phyloP scores from a whole-genome alignment of 2,113 vertebrate species.

The Barnardius zonarius region DNA sequence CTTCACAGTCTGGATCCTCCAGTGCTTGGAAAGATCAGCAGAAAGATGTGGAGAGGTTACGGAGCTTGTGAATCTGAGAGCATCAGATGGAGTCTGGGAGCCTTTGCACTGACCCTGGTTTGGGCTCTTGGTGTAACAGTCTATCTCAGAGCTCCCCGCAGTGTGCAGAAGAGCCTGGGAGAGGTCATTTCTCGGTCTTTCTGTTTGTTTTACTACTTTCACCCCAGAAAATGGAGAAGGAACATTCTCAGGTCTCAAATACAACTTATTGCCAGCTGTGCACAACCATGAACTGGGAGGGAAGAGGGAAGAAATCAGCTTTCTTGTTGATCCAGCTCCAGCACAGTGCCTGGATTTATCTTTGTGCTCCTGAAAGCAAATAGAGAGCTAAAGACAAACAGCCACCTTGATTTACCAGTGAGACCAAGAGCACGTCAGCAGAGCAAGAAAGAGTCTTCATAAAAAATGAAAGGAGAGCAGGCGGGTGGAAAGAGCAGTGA shows the following conservation, averaged over 20 bases:
- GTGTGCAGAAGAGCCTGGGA: background rate
- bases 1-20: background rate
- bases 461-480: constrained; percentile 57
- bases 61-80: background rate
- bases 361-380: background rate
- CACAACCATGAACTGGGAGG: background rate
- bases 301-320: no score
- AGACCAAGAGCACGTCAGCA: background rate
- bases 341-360: background rate
- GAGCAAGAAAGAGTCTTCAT: background rate
- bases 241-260: background rate
- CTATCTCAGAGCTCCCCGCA: background rate
- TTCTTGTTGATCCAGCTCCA: background rate
- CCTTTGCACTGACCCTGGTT: background rate
- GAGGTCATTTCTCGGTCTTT: background rate
- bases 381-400: background rate
- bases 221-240: background rate
- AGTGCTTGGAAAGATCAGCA: background rate
- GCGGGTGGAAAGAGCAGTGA: background rate
- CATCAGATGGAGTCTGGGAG: background rate
- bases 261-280: fast-evolving
- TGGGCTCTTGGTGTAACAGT: background rate
- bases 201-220: background rate
- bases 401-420: background rate
- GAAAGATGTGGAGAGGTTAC: background rate